Conservation (phyloP, 1,140 invertebrate species). For the Probaryconus sp. region DNA sequence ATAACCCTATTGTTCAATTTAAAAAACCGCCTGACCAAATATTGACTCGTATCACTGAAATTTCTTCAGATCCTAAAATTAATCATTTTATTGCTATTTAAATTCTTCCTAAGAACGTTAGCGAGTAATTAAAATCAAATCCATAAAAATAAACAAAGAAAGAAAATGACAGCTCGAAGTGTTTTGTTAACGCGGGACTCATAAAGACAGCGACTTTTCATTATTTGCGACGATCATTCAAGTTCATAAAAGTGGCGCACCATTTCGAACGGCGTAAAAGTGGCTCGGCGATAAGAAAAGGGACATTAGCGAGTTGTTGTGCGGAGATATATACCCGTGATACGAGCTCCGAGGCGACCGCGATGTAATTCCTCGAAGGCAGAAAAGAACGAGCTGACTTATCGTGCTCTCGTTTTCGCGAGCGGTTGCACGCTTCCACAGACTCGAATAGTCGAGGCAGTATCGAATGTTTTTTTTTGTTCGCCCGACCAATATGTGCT, state of each 20-base stretch:
- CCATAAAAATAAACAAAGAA: neutral
- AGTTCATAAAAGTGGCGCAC: slow-evolving; percentile 47
- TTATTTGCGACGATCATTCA: slow-evolving; percentile 43
- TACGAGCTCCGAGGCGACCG: slow-evolving; percentile 8
- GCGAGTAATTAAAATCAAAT: slow-evolving; percentile 8
- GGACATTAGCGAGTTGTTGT: slow-evolving; percentile 37
- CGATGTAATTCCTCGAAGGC: slow-evolving; percentile 31
- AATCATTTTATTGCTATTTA: neutral
- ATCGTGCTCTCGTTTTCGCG: slow-evolving; percentile 43
- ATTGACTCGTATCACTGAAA: too few relatives aligned
- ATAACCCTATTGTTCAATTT: too few relatives aligned
- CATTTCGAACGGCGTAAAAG: slow-evolving; percentile 1
- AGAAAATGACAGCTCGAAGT: slow-evolving; percentile 2
- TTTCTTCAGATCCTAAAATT: too few relatives aligned
- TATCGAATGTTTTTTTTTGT: too few relatives aligned
- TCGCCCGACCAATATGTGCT: too few relatives aligned
- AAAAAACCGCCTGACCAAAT: too few relatives aligned
- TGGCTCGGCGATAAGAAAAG: slow-evolving; percentile 39
- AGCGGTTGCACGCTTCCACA: too few relatives aligned
- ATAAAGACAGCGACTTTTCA: slow-evolving; percentile 24
- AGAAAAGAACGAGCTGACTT: slow-evolving; percentile 43
- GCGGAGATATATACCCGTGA: slow-evolving; percentile 33
- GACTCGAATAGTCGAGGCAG: too few relatives aligned
- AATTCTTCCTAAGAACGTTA: too few relatives aligned
- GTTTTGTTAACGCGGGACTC: slow-evolving; percentile 27